Evolutionary conservation across 2,888 invertebrate species (phyloP).

Genomic region (Melieria picta): DNA sequence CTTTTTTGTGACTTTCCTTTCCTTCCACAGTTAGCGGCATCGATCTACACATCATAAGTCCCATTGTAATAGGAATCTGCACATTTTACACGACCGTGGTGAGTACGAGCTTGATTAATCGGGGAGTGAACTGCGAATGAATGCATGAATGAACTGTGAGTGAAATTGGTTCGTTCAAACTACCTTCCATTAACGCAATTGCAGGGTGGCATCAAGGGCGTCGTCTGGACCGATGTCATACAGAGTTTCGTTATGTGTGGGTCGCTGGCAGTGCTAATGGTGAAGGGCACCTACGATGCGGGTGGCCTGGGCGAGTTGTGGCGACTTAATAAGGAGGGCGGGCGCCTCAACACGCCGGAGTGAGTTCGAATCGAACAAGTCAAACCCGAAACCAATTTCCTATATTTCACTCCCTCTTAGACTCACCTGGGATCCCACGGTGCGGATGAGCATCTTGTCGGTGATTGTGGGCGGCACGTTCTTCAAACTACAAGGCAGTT

Average conservation of each 20-base stretch:
- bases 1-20: background rate
- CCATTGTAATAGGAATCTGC: constrained; percentile 78
- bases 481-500: constrained; percentile 80
- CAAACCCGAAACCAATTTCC: background rate
- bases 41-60: constrained; percentile 81
- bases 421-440: constrained; percentile 80
- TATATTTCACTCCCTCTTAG: constrained; percentile 67
- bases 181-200: background rate
- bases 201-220: constrained; percentile 81
- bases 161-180: background rate
- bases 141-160: background rate
- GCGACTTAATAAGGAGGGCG: constrained; percentile 75
- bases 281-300: constrained; percentile 78
- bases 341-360: constrained; percentile 77
- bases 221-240: constrained; percentile 84
- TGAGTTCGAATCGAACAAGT: constrained; percentile 58
- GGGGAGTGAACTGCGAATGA: background rate
- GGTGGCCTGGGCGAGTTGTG: constrained; percentile 75
- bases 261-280: constrained; percentile 75
- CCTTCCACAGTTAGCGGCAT: constrained; percentile 70
- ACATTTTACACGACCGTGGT: constrained; percentile 92
- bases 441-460: constrained; percentile 83
- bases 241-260: constrained; percentile 81
- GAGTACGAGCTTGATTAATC: constrained; percentile 66
- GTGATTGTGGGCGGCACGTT: constrained; percentile 79